phyloP scores from a whole-genome alignment of 2,888 invertebrate genomes.

The Chrysodeixis includens region DNA sequence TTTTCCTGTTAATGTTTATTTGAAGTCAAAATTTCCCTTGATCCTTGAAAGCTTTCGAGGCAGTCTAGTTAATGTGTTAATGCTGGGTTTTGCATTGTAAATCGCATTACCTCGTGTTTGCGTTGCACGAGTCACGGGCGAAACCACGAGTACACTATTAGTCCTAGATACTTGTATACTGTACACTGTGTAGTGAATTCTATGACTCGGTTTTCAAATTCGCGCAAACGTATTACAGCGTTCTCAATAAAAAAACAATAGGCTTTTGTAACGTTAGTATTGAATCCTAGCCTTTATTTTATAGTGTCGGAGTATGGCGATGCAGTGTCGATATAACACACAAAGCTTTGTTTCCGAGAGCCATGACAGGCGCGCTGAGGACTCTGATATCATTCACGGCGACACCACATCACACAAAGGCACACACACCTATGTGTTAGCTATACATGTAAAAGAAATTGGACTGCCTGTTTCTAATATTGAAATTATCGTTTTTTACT shows the following conservation, averaged over 20 bases:
- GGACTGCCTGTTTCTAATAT: too few relatives aligned
- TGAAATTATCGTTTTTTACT: too few relatives aligned
- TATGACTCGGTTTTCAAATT: neutral
- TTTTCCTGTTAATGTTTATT: neutral
- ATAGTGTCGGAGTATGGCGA: neutral
- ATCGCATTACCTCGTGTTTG: neutral
- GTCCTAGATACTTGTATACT: too few relatives aligned
- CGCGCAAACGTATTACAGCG: neutral
- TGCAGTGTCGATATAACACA: neutral
- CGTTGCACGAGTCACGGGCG: constrained; percentile 1
- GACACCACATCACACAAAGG: neutral
- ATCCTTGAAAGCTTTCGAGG: neutral
- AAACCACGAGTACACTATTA: too few relatives aligned
- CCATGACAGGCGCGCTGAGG: neutral
- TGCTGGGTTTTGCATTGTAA: neutral
- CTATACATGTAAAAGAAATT: too few relatives aligned
- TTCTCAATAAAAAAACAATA: constrained; percentile 14
- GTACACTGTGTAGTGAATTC: neutral
- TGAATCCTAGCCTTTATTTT: constrained; percentile 1
- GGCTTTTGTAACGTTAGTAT: constrained; percentile 2
- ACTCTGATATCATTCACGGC: constrained; percentile 1
- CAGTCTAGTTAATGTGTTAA: neutral
- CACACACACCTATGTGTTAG: too few relatives aligned
- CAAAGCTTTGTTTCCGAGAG: neutral
- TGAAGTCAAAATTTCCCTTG: neutral